Evolutionary conservation across 64 coral and sea anemone genomes (phyloP).

Genomic region (Astreopora myriophthalma): DNA sequence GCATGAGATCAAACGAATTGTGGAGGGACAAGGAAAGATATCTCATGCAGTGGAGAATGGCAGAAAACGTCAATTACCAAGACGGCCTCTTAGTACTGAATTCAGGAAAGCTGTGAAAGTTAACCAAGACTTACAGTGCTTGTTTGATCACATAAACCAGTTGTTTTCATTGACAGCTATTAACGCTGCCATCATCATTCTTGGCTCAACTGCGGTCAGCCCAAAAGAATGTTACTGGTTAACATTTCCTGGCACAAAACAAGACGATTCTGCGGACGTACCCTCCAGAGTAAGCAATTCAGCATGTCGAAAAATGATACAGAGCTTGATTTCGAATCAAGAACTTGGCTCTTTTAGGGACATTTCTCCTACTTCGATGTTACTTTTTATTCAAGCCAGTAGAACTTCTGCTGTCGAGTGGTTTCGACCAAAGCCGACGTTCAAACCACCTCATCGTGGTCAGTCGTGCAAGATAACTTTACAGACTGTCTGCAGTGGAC

Average conservation of each 20-base stretch:
- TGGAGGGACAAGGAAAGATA: constrained; percentile 24
- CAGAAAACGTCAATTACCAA: neutral
- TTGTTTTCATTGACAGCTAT: constrained; percentile 31
- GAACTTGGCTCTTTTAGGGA: constrained; percentile 73
- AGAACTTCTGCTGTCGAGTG: constrained; percentile 64
- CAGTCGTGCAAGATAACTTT: constrained; percentile 69
- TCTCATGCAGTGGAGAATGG: neutral
- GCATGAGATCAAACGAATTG: constrained; percentile 69
- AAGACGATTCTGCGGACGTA: neutral
- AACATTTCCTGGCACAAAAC: constrained; percentile 16
- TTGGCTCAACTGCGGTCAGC: constrained; percentile 72
- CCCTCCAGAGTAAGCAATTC: constrained; percentile 22
- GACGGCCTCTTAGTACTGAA: neutral
- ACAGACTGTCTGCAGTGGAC: neutral
- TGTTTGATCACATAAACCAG: constrained; percentile 59
- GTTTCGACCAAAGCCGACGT: constrained; percentile 87
- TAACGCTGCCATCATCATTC: constrained; percentile 50
- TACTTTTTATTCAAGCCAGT: constrained; percentile 66
- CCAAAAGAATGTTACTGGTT: constrained; percentile 74
- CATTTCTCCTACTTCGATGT: constrained; percentile 83
- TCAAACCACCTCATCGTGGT: constrained; percentile 84
- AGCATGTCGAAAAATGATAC: constrained; percentile 81
- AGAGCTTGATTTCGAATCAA: constrained; percentile 80
- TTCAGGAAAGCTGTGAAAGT: constrained; percentile 72
- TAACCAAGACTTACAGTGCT: constrained; percentile 50